Conservation (phyloP, 64 coral and sea anemone genomes). For the Astreopora myriophthalma region DNA sequence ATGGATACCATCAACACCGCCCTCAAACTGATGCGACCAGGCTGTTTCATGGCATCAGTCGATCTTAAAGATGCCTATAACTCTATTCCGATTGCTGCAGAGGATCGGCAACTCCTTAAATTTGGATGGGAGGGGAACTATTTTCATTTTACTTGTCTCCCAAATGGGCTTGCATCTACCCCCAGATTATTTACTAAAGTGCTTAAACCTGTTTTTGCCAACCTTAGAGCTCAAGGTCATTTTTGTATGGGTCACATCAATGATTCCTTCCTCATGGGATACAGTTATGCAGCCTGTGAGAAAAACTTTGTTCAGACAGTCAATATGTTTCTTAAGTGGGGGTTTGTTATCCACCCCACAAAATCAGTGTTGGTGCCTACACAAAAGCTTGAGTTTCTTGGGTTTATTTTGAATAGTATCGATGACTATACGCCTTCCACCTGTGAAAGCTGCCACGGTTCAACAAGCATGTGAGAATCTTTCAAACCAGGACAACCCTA, state of each 20-base stretch:
- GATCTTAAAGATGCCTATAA: too few relatives aligned
- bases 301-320: conserved; percentile 17
- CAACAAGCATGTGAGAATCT: too few relatives aligned
- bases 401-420: conserved; percentile 42
- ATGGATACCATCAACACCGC: too few relatives aligned
- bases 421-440: conserved; percentile 11
- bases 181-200: conserved; percentile 51
- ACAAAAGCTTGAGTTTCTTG: conserved; percentile 39
- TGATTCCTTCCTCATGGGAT: not conserved
- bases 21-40: too few relatives aligned
- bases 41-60: too few relatives aligned
- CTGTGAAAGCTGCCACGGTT: not conserved
- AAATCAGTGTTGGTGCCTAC: conserved; percentile 64
- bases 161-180: conserved; percentile 42
- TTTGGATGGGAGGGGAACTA: too few relatives aligned
- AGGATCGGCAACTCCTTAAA: too few relatives aligned
- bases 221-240: conserved; percentile 24
- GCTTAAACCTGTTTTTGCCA: conserved; percentile 51
- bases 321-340: conserved; percentile 38
- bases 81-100: too few relatives aligned
- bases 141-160: not conserved
- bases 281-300: not conserved
- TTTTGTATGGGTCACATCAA: conserved; percentile 59
- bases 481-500: too few relatives aligned
- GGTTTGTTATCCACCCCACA: conserved; percentile 52